Conservation (phyloP, 2,888 invertebrate species). For the Macaria liturata region DNA sequence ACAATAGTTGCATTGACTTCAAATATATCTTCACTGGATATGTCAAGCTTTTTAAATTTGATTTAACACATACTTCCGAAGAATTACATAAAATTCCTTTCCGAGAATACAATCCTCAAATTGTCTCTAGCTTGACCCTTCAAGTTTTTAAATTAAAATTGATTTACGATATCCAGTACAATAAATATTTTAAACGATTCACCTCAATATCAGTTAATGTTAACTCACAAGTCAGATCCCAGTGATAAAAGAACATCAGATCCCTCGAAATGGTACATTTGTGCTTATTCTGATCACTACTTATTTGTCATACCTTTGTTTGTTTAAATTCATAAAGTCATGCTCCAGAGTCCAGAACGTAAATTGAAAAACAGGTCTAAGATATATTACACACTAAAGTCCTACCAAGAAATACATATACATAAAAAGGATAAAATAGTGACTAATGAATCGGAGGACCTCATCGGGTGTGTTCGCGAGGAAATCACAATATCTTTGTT, state of each 20-base stretch:
- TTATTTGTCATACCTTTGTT: constrained; percentile 6
- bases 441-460: constrained; percentile 32
- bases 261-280: constrained; percentile 1
- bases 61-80: neutral
- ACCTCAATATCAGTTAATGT: constrained; percentile 1
- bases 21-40: neutral
- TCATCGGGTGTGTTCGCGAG: constrained; percentile 31
- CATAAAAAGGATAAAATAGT: constrained; percentile 37
- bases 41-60: neutral
- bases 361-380: neutral
- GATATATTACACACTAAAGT: constrained; percentile 12
- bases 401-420: constrained; percentile 33
- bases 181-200: neutral
- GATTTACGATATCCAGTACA: neutral
- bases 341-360: constrained; percentile 1
- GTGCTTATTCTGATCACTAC: constrained; percentile 10
- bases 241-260: neutral
- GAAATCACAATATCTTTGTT: constrained; percentile 34
- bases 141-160: too few species aligned
- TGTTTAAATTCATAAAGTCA: constrained; percentile 1
- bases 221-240: constrained; percentile 4
- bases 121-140: too few species aligned
- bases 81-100: too few species aligned
- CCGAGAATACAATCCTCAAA: too few species aligned
- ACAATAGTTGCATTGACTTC: too few species aligned